Base-by-base conservation (phyloP, 2,888 invertebrate genomes). In the Lasioglossum zephyrum region DNA sequence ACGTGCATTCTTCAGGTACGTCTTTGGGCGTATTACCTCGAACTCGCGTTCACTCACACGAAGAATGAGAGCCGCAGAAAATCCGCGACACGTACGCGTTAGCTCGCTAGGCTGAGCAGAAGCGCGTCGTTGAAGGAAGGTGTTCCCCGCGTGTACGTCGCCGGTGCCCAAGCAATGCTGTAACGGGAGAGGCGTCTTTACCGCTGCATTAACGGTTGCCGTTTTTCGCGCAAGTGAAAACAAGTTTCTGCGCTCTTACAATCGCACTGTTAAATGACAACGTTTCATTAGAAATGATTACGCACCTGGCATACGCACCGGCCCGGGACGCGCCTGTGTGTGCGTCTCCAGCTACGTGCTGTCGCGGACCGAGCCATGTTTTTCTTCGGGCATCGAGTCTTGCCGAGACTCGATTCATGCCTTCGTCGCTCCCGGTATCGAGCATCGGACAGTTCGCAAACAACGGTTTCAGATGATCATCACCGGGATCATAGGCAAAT, bases 121-220 rank as follows among this genome's bases (percentile, higher is more conserved):
- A 81, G 81, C 81, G 88, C 79, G 78, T 87, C 84, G 81, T 49
- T 47, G 85, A 78, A 36, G 85, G 77, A 87, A 88, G 92, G 93
- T 92, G 92, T 93, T 93, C 90, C 93, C 90, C 88, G 90, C 85
- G 92, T 92, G 92, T 92, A 78, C 53, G 57, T 57, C 57, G 91
- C 92, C 91, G 87, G 90, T 73, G 73, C 73, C n/a, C 91, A 92
- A 93, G 87, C 90, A 88, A 93, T 91, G 91, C 92, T 93, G 92
- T 95, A 95, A 95, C 95, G 95, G 95, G 94, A 95, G 95, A 94
- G 92, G 93, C 93, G 94, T 95, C 95, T 95, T 95, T 95, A 95
- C 95, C 95, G 95, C 95, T 95, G 95, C 94, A 94, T 95, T 95
- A 94, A 95, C 95, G 95, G 95, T 95, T 92, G 94, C 86, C 91